Base-by-base conservation (phyloP, 2,888 invertebrate genomes). In the Pachliopta kotzebuea region DNA sequence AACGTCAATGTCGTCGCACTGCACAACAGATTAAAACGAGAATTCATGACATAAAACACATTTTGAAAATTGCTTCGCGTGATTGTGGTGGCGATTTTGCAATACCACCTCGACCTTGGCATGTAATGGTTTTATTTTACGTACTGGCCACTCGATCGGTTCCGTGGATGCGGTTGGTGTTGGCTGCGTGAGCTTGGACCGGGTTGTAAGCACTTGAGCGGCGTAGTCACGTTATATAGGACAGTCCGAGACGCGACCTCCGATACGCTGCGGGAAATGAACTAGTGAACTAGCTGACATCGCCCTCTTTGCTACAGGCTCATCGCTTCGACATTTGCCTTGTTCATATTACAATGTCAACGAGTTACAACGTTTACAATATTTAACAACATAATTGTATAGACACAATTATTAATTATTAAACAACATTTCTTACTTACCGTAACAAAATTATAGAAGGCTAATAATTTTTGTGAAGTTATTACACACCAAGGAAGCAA, bases 181-280 rank as follows among this genome's bases (percentile, higher is more conserved):
- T 84, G 78, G 83, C 86, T 76, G 83, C 77, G 76, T 80, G 88
- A 82, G 83, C 77, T 85, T 83, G 80, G 76, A 76, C 77, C 76
- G 80, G 81, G 84, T 84, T 81, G 87, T 88, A 88, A 85, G 84
- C 83, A 76, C 76, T 83, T 78, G 79, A 74, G 78, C 81, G 76
- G 78, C 75, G 81, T 76, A 78, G 75, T 78, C 82, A 78, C 79
- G 84, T 88, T 90, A 88, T 90, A 90, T 90, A 90, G 90, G 87
- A 83, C 88, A 88, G 77, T 65, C 70, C 63, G 69, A 66, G 72
- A 76, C 72, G 76, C 84, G 89, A 88, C 89, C 89, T 89, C 86
- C 84, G 84, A 72, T 75, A 76, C 77, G 76, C 68, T 60, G 74
- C 83, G 84, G 85, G 84, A 84, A 84, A 79, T 81, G 66, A 61